Evolutionary conservation across 2,888 invertebrate genomes (phyloP).

Genomic region (Coecobrya sp.): DNA sequence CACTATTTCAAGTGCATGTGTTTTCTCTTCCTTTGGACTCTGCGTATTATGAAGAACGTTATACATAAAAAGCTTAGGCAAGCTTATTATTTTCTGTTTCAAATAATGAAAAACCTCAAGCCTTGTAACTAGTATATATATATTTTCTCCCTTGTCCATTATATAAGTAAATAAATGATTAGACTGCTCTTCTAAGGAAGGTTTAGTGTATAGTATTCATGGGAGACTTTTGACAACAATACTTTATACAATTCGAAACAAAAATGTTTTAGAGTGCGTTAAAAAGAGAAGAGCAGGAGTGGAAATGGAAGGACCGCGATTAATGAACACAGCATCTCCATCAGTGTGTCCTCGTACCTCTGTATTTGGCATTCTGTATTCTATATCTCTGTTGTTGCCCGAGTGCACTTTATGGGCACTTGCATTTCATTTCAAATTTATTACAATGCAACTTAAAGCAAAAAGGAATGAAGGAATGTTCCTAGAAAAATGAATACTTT

Average conservation of each 20-base stretch:
- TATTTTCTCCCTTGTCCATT: background rate
- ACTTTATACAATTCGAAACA: background rate
- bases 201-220: background rate
- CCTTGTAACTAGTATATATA: too few species aligned
- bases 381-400: background rate
- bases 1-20: background rate
- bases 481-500: constrained; percentile 21
- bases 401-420: constrained; percentile 29
- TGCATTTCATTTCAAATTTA: constrained; percentile 3
- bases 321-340: background rate
- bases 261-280: background rate
- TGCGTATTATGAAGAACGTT: too few species aligned
- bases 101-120: too few species aligned
- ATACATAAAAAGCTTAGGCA: too few species aligned
- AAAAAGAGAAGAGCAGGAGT: background rate
- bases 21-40: too few species aligned
- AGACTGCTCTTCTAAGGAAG: background rate
- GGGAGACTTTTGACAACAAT: background rate
- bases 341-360: background rate
- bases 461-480: constrained; percentile 33
- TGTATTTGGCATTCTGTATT: background rate
- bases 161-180: background rate
- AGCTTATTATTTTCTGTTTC: too few species aligned
- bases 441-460: background rate
- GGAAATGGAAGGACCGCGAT: background rate